Evolutionary conservation across 2,113 vertebrate genomes (phyloP).

Genomic region (Himantopus leucocephalus): DNA sequence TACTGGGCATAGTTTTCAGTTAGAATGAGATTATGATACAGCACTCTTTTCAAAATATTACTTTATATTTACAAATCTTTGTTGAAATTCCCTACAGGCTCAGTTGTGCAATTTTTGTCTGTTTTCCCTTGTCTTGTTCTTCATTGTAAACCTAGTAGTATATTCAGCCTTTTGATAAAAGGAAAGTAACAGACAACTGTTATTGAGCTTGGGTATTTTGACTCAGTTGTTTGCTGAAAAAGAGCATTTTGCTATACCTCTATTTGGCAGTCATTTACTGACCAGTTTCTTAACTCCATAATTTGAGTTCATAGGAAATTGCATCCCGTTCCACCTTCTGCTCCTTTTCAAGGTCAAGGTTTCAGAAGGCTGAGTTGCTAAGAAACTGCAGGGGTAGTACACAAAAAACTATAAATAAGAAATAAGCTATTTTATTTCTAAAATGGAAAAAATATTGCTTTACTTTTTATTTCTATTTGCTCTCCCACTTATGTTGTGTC

Average conservation of each 20-base stretch:
- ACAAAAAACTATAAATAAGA: neutral
- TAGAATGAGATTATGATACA: neutral
- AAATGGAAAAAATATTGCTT: neutral
- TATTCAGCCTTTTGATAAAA: neutral
- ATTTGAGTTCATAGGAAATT: conserved; percentile 15
- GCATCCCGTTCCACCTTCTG: neutral
- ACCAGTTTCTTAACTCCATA: neutral
- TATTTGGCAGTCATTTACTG: neutral
- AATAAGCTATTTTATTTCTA: neutral
- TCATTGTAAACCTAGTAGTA: neutral
- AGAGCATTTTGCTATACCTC: neutral
- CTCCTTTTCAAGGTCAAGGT: neutral
- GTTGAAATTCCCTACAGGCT: neutral
- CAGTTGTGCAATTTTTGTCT: neutral
- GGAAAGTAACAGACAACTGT: neutral
- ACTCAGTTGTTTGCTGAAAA: neutral
- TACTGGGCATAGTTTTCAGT: neutral
- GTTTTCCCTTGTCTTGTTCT: neutral
- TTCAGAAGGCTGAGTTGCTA: neutral
- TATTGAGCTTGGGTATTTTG: neutral
- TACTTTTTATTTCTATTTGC: neutral
- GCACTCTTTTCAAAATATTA: neutral
- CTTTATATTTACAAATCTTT: neutral
- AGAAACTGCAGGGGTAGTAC: neutral
- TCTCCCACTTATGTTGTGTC: neutral